Percentiles rank a stretch among this genome's conserved stretches.
These are phyloP conservation scores for Aphyosemion australe DNA, from an alignment of 2,113 vertebrate species.

Conservation along the genomic window DNA sequence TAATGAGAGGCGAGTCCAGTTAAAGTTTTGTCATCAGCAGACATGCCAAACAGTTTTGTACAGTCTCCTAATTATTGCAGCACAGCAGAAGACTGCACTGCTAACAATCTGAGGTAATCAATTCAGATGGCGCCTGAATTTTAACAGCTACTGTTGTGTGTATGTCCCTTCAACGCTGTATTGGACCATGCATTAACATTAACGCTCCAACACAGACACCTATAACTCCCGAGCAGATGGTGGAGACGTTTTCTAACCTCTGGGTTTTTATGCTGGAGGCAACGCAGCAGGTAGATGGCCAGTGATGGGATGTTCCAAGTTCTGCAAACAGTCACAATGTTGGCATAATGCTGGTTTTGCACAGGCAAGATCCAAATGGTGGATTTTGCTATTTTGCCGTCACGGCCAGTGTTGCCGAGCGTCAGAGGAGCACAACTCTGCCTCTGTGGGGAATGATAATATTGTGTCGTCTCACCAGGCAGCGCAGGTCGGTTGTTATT, in stretches of 20 bases:
- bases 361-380: neutral
- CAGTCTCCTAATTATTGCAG: neutral
- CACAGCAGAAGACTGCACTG: neutral
- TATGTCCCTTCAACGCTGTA: neutral
- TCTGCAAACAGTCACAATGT: neutral
- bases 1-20: slow-evolving; percentile 4
- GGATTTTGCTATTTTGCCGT: slow-evolving; percentile 10
- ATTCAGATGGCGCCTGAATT: neutral
- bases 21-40: neutral
- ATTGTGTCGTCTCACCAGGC: slow-evolving; percentile 25
- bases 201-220: accelerated
- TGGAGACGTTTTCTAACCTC: slow-evolving; percentile 6
- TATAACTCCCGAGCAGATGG: neutral
- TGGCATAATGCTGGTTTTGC: slow-evolving; percentile 1
- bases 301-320: neutral
- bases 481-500: slow-evolving; percentile 15
- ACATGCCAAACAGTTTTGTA: neutral
- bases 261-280: neutral
- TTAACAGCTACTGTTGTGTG: neutral
- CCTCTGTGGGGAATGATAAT: slow-evolving; percentile 12
- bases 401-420: neutral
- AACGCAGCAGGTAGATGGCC: neutral
- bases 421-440: slow-evolving; percentile 12
- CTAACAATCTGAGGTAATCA: neutral
- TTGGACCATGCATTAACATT: neutral